Percentiles rank a stretch among this genome's conserved stretches.
phyloP scores from a whole-genome alignment of 2,888 invertebrate genomes.

The Deroplatys truncata region DNA sequence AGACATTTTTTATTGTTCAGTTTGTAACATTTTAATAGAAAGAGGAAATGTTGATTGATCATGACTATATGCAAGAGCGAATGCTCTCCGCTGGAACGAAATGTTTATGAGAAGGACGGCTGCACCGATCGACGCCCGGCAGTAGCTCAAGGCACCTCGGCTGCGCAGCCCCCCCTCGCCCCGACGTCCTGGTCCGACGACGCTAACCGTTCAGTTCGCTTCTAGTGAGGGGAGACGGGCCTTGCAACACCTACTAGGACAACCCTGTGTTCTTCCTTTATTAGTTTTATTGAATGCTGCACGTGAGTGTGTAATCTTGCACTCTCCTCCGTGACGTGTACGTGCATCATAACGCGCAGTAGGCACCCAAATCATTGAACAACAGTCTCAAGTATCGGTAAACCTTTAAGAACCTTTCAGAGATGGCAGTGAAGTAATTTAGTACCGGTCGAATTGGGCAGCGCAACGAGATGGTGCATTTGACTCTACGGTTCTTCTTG shows the following conservation, averaged over 20 bases:
- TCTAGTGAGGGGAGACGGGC: background rate
- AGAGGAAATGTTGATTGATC: too few relatives aligned
- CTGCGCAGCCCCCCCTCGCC: background rate
- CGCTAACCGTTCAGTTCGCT: background rate
- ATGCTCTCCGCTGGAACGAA: background rate
- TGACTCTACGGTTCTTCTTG: background rate
- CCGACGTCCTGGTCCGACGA: background rate
- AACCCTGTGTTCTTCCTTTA: background rate
- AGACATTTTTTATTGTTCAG: too few relatives aligned
- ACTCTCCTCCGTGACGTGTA: background rate
- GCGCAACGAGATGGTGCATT: background rate
- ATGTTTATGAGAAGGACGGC: background rate
- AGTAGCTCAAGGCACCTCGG: background rate
- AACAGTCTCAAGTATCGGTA: too few relatives aligned
- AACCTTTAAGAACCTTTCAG: background rate
- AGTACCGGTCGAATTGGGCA: too few relatives aligned
- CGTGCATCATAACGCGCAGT: too few relatives aligned
- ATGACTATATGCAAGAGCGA: background rate
- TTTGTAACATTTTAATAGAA: too few relatives aligned
- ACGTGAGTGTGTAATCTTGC: too few relatives aligned
- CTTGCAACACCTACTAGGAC: too few relatives aligned
- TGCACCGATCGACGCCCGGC: background rate
- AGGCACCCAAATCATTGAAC: too few relatives aligned
- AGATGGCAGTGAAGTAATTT: background rate
- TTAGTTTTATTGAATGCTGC: background rate